Evolutionary conservation across 1,140 invertebrate genomes (phyloP), one percentile per base, ranked within the genome.

Genomic region (Caerostris darwini): DNA sequence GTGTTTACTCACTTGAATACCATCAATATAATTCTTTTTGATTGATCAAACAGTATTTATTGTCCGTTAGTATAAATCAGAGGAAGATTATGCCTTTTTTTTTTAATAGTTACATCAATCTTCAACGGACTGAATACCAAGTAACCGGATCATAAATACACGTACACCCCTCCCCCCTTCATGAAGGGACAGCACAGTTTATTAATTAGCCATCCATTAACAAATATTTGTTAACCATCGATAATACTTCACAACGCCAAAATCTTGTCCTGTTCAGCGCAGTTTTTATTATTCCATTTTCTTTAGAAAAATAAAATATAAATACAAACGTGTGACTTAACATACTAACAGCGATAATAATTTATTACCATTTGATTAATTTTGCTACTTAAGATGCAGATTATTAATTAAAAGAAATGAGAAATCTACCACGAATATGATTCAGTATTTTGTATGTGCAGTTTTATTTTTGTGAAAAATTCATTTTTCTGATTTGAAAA

Each of bases 101-200:
- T 77, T 50, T 53, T 14, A 34, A 19, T 3, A 8, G 34, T 50
- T 53, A 61, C 17, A 61, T 61, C 8, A 50, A 77, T 77, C 69
- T 34, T 34, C 34, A 34, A 34, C 34, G 34, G 50, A 8, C 19
- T 12, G 19, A 71, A 71, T 71, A 71, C 69, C 34, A 71, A 71
- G 34, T 71, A 71, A 71, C 50, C 69, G 69, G 69, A 50, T 71
- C 69, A 77, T 77, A 77, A 77, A 77, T 77, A 77, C 3, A 77
- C 69, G 34, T 50, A 77, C 5, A 4, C 34, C 0, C 34, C 34
- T 2, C 0, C 34, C 34, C 34, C 34, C 34, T 34, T 2, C 8
- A 10, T 12, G 12, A 34, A 34, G 50, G 12, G 34, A 3, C 3
- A 53, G 12, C 8, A 77, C 50, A 50, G 69, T 12, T 3, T 77